These are phyloP conservation scores for Embiotoca jacksoni DNA, from an alignment of 2,113 vertebrate species.

Conservation along the genomic window DNA sequence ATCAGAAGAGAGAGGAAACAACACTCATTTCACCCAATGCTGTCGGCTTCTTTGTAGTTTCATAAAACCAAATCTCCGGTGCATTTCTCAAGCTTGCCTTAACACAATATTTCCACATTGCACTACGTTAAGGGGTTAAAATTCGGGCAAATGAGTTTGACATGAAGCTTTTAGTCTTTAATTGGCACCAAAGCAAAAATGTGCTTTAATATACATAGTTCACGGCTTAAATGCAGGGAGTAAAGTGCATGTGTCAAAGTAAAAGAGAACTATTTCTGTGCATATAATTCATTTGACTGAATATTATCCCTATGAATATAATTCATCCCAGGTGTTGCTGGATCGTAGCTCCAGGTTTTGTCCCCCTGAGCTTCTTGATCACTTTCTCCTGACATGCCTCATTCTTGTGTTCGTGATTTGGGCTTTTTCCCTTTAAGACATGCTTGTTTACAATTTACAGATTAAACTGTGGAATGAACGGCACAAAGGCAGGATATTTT, in stretches of 20 bases:
- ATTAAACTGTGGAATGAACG: constrained; percentile 58
- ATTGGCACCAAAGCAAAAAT: constrained; percentile 20
- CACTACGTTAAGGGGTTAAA: constrained; percentile 8
- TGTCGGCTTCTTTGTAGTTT: constrained; percentile 17
- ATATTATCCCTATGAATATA: neutral
- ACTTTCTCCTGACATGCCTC: constrained; percentile 31
- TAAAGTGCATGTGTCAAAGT: too few relatives aligned
- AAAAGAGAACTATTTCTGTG: constrained; percentile 11
- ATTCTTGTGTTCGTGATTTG: constrained; percentile 9
- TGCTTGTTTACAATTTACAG: constrained; percentile 65
- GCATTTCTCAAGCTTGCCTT: constrained; percentile 15
- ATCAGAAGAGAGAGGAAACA: neutral
- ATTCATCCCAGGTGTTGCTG: constrained; percentile 36
- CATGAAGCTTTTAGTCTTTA: constrained; percentile 27
- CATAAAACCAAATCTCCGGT: constrained; percentile 22
- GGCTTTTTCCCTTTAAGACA: constrained; percentile 33
- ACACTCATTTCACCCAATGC: neutral
- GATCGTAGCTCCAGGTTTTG: neutral
- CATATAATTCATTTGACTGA: constrained; percentile 10
- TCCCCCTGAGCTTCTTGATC: constrained; percentile 34
- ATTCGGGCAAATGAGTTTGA: constrained; percentile 41
- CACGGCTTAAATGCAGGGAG: too few relatives aligned
- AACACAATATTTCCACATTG: constrained; percentile 38
- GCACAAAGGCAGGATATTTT: constrained; percentile 51
- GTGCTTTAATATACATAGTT: constrained; percentile 20